Evolutionary conservation across 2,113 vertebrate species (phyloP).

Genomic region (Phainopepla nitens): DNA sequence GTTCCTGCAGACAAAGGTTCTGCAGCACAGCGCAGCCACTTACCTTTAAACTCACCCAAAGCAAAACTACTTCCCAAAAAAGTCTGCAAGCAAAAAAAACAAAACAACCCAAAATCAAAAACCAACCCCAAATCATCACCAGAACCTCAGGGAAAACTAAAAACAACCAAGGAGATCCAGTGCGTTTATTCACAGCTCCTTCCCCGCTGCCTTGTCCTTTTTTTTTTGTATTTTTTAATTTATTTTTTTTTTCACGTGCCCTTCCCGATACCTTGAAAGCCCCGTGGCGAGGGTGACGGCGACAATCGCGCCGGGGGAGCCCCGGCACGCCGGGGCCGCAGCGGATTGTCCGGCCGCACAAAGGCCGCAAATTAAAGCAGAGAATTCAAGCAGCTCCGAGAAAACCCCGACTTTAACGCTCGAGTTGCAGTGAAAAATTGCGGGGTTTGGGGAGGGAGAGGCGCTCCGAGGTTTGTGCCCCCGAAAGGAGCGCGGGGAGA

Average conservation of each 20-base stretch:
- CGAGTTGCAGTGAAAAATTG: neutral
- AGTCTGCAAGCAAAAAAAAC: neutral
- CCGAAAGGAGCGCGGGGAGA: neutral
- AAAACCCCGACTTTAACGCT: neutral
- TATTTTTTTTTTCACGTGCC: neutral
- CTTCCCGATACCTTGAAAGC: neutral
- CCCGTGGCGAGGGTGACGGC: no score
- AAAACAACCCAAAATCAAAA: no score
- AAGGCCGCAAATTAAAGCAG: neutral
- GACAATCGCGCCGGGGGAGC: neutral
- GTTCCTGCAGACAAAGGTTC: neutral
- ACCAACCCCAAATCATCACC: neutral
- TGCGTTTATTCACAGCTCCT: neutral
- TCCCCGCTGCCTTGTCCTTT: neutral
- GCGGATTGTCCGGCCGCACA: neutral
- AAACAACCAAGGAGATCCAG: neutral
- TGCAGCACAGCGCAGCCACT: neutral
- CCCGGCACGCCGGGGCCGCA: neutral
- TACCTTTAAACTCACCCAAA: slow-evolving; percentile 11
- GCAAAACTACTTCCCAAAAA: neutral
- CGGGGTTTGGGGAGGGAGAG: neutral
- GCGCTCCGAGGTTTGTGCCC: rapidly evolving
- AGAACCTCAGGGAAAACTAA: neutral
- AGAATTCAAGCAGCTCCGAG: neutral
- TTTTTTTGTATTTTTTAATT: no score